These are phyloP conservation scores for Gavialis gangeticus DNA, from an alignment of 2,113 vertebrate species.

Conservation along the genomic window DNA sequence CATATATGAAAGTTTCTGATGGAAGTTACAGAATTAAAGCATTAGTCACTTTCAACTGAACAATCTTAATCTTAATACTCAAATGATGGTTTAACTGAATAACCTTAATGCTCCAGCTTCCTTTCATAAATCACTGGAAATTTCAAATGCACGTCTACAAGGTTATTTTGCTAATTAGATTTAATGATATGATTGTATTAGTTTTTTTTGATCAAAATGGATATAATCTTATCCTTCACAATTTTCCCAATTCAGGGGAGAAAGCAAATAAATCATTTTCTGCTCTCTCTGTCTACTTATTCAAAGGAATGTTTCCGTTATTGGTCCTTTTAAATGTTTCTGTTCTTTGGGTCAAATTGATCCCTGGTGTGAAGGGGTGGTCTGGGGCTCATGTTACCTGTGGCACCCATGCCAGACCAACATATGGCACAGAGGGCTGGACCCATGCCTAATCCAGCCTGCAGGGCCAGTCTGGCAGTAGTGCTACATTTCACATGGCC, in stretches of 20 bases:
- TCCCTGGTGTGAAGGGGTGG: background rate
- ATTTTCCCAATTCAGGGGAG: background rate
- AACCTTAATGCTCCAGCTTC: background rate
- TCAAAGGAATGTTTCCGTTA: background rate
- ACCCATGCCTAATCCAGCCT: too few relatives aligned
- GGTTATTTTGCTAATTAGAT: background rate
- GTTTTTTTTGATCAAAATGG: constrained; percentile 16
- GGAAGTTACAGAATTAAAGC: background rate
- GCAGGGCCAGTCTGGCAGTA: too few relatives aligned
- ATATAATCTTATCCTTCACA: background rate
- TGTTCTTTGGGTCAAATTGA: background rate
- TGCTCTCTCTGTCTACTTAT: constrained; percentile 2
- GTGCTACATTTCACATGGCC: too few relatives aligned
- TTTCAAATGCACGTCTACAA: background rate
- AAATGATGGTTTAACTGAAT: too few relatives aligned
- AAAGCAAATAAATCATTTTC: background rate
- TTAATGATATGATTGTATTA: constrained; percentile 10
- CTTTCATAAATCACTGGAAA: background rate
- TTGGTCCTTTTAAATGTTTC: background rate
- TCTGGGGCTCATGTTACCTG: too few relatives aligned
- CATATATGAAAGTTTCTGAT: background rate
- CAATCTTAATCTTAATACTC: background rate
- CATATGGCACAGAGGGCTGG: too few relatives aligned
- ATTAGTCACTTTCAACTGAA: background rate
- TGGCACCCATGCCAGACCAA: too few relatives aligned